Evolutionary conservation across 2,888 invertebrate genomes (phyloP).

Genomic region (Nomada fabriciana): DNA sequence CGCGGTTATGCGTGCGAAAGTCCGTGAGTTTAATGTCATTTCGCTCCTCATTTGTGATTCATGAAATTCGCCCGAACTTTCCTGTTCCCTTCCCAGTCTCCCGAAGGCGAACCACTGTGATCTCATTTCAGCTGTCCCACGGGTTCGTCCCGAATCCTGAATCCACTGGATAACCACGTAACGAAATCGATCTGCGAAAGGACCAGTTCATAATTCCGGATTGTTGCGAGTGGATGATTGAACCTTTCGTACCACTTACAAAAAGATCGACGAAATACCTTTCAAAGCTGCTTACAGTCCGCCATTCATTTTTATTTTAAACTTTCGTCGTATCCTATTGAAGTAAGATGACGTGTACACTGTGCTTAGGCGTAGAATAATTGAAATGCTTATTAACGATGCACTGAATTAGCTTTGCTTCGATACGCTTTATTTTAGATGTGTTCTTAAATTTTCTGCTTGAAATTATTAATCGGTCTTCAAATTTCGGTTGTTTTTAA

Average conservation of each 20-base stretch:
- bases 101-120: conserved; percentile 69
- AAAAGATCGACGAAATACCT: neutral
- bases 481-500: no score
- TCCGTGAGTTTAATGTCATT: conserved; percentile 75
- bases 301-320: neutral
- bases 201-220: conserved; percentile 48
- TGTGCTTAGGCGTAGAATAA: no score
- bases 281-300: neutral
- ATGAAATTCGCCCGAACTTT: conserved; percentile 75
- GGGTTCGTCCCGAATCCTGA: conserved; percentile 64
- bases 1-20: conserved; percentile 70
- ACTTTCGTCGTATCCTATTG: no score
- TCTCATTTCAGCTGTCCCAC: conserved; percentile 74
- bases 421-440: no score
- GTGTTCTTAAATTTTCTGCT: no score
- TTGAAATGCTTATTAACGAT: no score
- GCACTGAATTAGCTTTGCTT: no score
- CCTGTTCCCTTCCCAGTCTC: conserved; percentile 51
- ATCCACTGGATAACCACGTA: conserved; percentile 66
- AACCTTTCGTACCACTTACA: neutral
- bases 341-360: no score
- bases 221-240: conserved; percentile 35
- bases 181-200: conserved; percentile 63
- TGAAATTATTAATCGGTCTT: no score
- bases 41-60: conserved; percentile 77